Base-by-base conservation (phyloP, 1,140 invertebrate species). In the Drosophila arizonae region DNA sequence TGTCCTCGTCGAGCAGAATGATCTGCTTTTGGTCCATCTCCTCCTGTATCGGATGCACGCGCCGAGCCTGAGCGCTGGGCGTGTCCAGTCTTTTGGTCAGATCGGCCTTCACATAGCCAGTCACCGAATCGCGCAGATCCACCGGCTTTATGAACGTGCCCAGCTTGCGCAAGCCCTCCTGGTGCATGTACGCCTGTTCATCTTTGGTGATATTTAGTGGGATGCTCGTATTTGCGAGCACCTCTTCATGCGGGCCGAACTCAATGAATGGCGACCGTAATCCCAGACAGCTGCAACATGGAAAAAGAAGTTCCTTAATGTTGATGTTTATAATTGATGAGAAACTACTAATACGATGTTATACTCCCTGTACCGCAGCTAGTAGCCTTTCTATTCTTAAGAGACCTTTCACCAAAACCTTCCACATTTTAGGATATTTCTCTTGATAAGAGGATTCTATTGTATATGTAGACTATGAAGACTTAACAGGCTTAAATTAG, bases 11-110 rank as follows among this genome's bases (percentile, higher is more conserved):
- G n/a, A 91, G 76, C 39, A 91, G 68, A 17, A 90, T 85, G 2
- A 91, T 91, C 72, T 91, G 84, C 54, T 91, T 91, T 51, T 89
- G 90, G 58, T 91, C 86, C 88, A 91, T 91, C 67, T 91, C 90
- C 66, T 90, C 90, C 41, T 89, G 86, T 39, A 91, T 90, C 1
- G 88, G 90, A 77, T 89, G 88, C 5, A 84, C 39, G 0, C 79
- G 76, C 6, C 82, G 57, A 10, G 76, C 74, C 57, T 76, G 71
- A 6, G 69, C 69, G 13, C 55, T 81, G 11, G 71, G 65, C 13
- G 63, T 54, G 11, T 74, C 64, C 45, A 90, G 60, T 65, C 84
- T 84, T 63, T 90, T 91, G 0, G 88, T 91, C 10, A 90, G 75
- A 70, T 90, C 79, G 3, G 78, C 76, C 56, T 87, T 90, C 0